Percentiles rank a stretch among this genome's conserved stretches.
phyloP scores from a whole-genome alignment of 1,140 invertebrate species.

The Druon quercuslanigerum region DNA sequence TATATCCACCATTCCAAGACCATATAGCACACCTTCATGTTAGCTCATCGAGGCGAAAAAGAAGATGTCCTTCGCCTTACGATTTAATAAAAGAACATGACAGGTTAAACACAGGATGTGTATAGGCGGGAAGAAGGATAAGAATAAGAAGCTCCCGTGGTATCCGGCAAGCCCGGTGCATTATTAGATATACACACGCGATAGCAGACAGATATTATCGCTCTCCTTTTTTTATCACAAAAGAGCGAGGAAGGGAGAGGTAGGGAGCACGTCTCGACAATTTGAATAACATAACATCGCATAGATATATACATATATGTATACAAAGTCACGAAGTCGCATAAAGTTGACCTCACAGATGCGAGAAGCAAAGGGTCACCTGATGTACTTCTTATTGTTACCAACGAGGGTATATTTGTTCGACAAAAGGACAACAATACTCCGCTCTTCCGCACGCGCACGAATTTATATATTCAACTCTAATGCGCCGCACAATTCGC shows the following conservation, averaged over 20 bases:
- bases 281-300: constrained; percentile 58
- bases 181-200: constrained; percentile 53
- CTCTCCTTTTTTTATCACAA: constrained; percentile 35
- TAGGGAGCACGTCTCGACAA: constrained; percentile 38
- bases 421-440: constrained; percentile 3
- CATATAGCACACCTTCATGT: too few species aligned
- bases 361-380: constrained; percentile 45
- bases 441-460: not conserved
- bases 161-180: constrained; percentile 24
- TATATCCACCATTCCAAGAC: too few species aligned
- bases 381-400: constrained; percentile 50
- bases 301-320: constrained; percentile 34
- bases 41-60: not conserved
- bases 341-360: constrained; percentile 37
- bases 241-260: not conserved
- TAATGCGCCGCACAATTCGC: constrained; percentile 18
- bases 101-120: constrained; percentile 23
- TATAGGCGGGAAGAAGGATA: not conserved
- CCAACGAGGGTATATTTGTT: constrained; percentile 32
- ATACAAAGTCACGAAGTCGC: constrained; percentile 50
- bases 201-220: constrained; percentile 53
- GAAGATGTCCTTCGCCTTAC: constrained; percentile 20
- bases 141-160: not conserved
- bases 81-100: constrained; percentile 31
- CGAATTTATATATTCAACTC: not conserved